Percentiles rank a stretch among this genome's conserved stretches.
phyloP scores from a whole-genome alignment of 2,113 vertebrate genomes.

The Passer domesticus region DNA sequence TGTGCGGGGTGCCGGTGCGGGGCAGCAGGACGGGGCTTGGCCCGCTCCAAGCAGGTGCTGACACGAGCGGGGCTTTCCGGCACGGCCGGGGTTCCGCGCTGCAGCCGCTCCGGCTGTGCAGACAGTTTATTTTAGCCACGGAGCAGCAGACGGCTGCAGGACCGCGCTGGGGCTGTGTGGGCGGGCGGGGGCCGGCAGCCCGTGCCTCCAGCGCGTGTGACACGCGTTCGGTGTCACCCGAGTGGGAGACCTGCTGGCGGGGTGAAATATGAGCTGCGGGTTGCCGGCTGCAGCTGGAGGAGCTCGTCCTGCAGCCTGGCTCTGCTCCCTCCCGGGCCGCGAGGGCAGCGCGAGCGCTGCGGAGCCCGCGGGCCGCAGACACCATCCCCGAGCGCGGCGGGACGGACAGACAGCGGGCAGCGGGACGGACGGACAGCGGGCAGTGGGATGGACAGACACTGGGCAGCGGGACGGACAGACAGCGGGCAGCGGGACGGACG shows the following conservation, averaged over 20 bases:
- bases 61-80: rapidly evolving
- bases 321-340: neutral
- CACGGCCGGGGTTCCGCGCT: neutral
- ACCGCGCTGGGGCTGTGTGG: neutral
- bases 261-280: conserved; percentile 49
- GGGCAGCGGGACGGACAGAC: no score
- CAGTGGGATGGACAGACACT: no score
- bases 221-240: conserved; percentile 58
- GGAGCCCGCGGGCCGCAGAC: rapidly evolving
- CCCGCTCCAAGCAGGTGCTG: neutral
- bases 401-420: neutral
- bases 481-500: neutral
- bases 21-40: neutral
- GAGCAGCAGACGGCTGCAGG: neutral
- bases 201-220: conserved; percentile 19
- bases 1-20: rapidly evolving
- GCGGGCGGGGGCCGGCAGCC: neutral
- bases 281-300: conserved; percentile 15
- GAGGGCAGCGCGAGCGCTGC: neutral
- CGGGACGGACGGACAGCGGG: no score
- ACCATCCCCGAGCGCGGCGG: rapidly evolving
- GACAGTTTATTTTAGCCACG: neutral
- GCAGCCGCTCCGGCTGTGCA: neutral
- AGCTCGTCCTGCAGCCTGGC: neutral
- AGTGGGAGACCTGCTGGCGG: neutral